Base-by-base conservation (phyloP, 2,797 vertebrate genomes). In the Mus spretus region DNA sequence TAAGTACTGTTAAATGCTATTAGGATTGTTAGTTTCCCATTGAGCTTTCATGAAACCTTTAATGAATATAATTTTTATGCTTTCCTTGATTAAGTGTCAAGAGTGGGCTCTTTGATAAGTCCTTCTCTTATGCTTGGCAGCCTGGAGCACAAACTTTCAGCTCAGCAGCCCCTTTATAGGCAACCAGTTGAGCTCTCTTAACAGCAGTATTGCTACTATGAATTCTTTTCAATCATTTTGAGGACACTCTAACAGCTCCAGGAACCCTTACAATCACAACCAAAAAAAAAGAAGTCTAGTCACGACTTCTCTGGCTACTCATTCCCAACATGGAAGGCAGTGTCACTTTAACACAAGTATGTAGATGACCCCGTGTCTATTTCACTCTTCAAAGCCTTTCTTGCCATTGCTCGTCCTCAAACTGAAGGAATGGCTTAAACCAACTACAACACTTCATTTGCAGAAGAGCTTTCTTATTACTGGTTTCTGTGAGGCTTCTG, bases 41-140 rank as follows among this genome's bases (percentile, higher is more conserved):
- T 90, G 88, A 89, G 74, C 34, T 63, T 65, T 61, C 53, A 89
- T 47, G 37, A 77, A 89, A 77, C 87, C 72, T 77, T 89, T 78
- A 89, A 72, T 89, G 75, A 89, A 65, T 28, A 89, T 47, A 61
- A 78, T 78, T 78, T 78, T 78, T 50, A 63, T 50, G 20, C 57
- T 63, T 78, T 63, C 37, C 63, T 63, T 89, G 74, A 47, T 63
- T 63, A 55, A 78, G 57, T 50, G 57, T 78, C 88, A 78, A 63
- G 57, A 50, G 57, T 37, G 74, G 40, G 13, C 40, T n/a, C 57
- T 24, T 78, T 63, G 57, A 78, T n/a, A 65, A 78, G 13, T 37
- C 31, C 40, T 40, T 37, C 40, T 63, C 20, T 77, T 50, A n/a
- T 15, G 72, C 34, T 37, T 24, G n/a, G 6, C 40, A 40, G 17